A percentile compares a stretch with the other conserved stretches of the same genome.
These are phyloP conservation scores for Isoperla grammatica DNA, from an alignment of 2,888 invertebrate genomes.

Conservation along the genomic window DNA sequence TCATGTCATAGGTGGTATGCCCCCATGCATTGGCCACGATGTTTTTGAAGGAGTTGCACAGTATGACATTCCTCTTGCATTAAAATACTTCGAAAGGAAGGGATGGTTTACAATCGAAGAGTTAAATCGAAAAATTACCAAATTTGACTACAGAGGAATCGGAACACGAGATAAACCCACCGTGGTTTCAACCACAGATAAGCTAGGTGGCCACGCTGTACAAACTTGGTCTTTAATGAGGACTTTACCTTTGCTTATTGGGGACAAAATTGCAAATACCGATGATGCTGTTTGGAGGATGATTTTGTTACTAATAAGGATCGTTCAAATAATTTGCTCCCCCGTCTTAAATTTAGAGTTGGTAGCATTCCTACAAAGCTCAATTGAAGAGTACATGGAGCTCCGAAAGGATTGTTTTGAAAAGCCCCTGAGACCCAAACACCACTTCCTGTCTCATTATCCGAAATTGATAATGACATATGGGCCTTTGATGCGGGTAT, in stretches of 20 bases:
- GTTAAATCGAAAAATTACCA: neutral
- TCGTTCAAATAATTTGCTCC: neutral
- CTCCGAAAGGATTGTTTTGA: neutral
- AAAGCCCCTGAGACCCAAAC: constrained; percentile 19
- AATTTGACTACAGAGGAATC: neutral
- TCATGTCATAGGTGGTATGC: neutral
- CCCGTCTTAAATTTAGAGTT: neutral
- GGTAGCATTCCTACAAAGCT: neutral
- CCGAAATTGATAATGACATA: constrained; percentile 22
- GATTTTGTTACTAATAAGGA: neutral
- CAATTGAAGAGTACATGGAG: neutral
- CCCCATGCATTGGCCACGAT: too few species aligned
- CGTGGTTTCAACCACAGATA: neutral
- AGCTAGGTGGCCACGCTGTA: constrained; percentile 1
- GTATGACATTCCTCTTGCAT: too few species aligned
- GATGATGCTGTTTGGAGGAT: constrained; percentile 5
- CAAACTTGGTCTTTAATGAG: constrained; percentile 9
- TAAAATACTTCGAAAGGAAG: too few species aligned
- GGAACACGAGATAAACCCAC: neutral
- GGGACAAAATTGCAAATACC: neutral
- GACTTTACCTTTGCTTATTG: neutral
- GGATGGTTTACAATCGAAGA: neutral
- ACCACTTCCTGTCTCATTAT: constrained; percentile 26
- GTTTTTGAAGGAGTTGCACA: too few species aligned
- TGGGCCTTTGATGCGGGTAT: too few species aligned